Evolutionary conservation across 2,888 invertebrate species (phyloP).

Genomic region (Dugesia japonica): DNA sequence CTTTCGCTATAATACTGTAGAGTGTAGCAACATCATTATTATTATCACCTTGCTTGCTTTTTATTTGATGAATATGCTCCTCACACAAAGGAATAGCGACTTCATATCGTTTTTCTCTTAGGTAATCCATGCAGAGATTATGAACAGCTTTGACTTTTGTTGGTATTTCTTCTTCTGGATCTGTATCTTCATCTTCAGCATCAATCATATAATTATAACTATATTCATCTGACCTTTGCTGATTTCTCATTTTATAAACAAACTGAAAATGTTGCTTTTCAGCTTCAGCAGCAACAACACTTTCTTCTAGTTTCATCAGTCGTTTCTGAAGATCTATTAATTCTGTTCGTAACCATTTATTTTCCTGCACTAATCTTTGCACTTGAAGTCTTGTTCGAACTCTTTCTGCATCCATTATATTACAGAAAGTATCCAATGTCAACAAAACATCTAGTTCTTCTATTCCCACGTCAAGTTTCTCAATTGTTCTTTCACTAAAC

Average conservation of each 20-base stretch:
- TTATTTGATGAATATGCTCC: not conserved
- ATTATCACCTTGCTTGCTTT: not conserved
- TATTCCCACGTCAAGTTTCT: not conserved
- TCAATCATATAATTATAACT: not conserved
- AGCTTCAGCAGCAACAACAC: constrained; percentile 10
- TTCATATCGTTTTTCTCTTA: not conserved
- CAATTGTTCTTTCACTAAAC: not conserved
- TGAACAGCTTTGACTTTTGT: not conserved
- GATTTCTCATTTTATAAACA: constrained; percentile 22
- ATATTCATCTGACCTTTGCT: not conserved
- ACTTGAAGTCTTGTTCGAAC: not conserved
- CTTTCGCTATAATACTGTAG: not conserved
- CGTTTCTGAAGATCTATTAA: constrained; percentile 17
- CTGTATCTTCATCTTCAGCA: constrained; percentile 7
- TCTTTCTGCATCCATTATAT: not conserved
- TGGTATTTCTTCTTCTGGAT: constrained; percentile 9
- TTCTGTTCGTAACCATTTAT: constrained; percentile 23
- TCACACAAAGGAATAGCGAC: constrained; percentile 25
- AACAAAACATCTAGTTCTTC: not conserved
- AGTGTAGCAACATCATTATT: constrained; percentile 14
- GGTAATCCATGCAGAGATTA: not conserved
- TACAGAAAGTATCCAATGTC: not conserved
- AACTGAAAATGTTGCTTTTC: constrained; percentile 27
- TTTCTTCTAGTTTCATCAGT: not conserved
- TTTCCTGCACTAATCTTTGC: not conserved